A percentile compares a stretch with the other conserved stretches of the same genome.
phyloP scores from a whole-genome alignment of 2,113 vertebrate genomes.

The Corvus moneduloides region DNA sequence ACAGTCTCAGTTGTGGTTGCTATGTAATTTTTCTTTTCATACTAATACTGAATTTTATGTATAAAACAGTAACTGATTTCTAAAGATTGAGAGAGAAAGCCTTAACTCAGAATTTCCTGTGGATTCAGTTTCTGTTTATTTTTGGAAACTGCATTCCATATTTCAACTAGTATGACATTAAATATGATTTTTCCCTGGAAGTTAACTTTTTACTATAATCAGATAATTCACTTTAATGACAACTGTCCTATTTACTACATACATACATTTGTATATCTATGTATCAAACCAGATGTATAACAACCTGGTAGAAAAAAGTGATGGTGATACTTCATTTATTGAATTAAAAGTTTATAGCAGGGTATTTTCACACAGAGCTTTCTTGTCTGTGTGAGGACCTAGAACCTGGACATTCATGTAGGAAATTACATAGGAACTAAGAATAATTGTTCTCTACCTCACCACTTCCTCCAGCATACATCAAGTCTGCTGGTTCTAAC shows the following conservation, averaged over 20 bases:
- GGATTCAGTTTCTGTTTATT: neutral
- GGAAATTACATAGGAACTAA: neutral
- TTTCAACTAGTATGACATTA: neutral
- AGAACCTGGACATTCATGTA: neutral
- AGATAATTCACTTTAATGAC: neutral
- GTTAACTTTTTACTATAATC: neutral
- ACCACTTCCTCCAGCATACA: neutral
- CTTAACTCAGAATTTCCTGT: slow-evolving; percentile 14
- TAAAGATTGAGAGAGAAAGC: neutral
- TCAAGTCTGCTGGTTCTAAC: neutral
- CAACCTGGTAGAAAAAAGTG: neutral
- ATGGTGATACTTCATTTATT: neutral
- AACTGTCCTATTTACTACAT: neutral
- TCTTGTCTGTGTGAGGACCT: neutral
- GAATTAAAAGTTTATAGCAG: neutral
- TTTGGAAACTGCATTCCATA: neutral
- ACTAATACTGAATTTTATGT: slow-evolving; percentile 19
- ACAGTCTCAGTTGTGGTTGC: neutral
- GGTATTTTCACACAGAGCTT: neutral
- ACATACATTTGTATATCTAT: neutral
- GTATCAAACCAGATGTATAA: neutral
- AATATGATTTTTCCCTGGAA: neutral
- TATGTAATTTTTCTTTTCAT: slow-evolving; percentile 49
- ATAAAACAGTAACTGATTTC: slow-evolving; percentile 22
- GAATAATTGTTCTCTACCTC: neutral